Base-by-base conservation (phyloP, 2,113 vertebrate genomes). In the Regulus satrapa region DNA sequence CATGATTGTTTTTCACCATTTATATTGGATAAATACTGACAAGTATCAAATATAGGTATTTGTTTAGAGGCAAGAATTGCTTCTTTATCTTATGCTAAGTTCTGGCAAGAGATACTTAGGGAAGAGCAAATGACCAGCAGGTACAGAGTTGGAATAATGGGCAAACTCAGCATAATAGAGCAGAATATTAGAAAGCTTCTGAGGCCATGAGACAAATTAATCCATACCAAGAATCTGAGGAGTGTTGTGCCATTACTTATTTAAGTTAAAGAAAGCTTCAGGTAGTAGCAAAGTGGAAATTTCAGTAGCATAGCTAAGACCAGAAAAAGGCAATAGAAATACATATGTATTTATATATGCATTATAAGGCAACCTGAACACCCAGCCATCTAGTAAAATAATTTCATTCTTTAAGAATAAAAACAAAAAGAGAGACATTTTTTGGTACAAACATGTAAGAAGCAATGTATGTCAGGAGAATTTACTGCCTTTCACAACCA, bases 81-180 rank as follows among this genome's bases (percentile, higher is more conserved):
- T 87, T 92, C 79, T 94, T 91, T 72, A 32, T 69, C 13, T 55
- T 91, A 25, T 71, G 32, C 46, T 94, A 83, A 90, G 36, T 92
- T 96, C 69, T 92, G 46, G 5, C 29, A 69, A 63, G 79, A 95
- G 55, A 77, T 95, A 89, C 72, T 95, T 94, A 92, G 48, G 55
- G 80, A 88, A 93, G 67, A 96, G 75, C 62, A 91, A 78, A 80
- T 87, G 79, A 92, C 89, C 80, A 95, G 75, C 78, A 97, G 61
- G 77, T 75, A 78, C 25, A 89, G 71, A 94, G 32, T 26, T 92
- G 89, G 49, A 91, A 80, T 73, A 95, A 92, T 51, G 88, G 67
- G 76, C 28, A 68, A 95, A 74, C 52, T 21, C 20, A 74, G 58
- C 77, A 94, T 29, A 58, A 72, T 17, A 75, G 43, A 94, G 46